Evolutionary conservation across 92 coral and sea anemone species (phyloP), one percentile per base, ranked within the genome.

Genomic region (Palythoa caribaeorum): DNA sequence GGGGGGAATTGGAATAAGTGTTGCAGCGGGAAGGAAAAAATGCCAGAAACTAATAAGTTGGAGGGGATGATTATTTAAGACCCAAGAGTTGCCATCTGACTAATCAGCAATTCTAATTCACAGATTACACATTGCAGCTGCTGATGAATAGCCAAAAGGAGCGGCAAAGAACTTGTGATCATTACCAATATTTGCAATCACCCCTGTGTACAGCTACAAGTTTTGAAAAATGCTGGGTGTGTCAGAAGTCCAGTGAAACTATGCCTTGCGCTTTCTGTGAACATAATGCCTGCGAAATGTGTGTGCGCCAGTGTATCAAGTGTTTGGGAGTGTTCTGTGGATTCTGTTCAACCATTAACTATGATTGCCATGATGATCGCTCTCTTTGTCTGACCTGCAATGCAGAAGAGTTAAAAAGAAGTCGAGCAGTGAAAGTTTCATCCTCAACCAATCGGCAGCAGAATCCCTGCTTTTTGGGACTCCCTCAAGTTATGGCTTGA

Each of bases 231-330:
- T 95, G 98, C 80, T 95, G 98, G 98, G 92, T 95, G n/a, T 95
- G 98, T 59, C 91, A 85, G 50, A 92, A 90, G 55, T 88, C 86
- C 21, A 63, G 79, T n/a, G 98, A 95, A 80, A 86, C 90, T 40
- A 73, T 95, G 93, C 98, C 98, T 1, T 95, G 96, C 83, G 91
- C 98, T 53, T 93, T 95, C 76, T 95, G 96, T 88, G 98, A 95
- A 74, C 94, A 89, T 78, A 88, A 79, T 74, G 93, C 88, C 8
- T 95, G 98, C 88, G 98, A 95, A 77, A 95, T 95, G 98, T 95
- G 96, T 21, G 96, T 95, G 75, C 98, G 96, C 9, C 98, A 95
- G 52, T 95, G 98, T 71, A 88, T 79, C 87, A 90, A 87, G 72
- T 95, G 98, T 79, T 88, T 93, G 87, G 98, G 98, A 69, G 98